Evolutionary conservation across 2,888 invertebrate genomes (phyloP).

Genomic region (Sinodicranocentrus sp.): DNA sequence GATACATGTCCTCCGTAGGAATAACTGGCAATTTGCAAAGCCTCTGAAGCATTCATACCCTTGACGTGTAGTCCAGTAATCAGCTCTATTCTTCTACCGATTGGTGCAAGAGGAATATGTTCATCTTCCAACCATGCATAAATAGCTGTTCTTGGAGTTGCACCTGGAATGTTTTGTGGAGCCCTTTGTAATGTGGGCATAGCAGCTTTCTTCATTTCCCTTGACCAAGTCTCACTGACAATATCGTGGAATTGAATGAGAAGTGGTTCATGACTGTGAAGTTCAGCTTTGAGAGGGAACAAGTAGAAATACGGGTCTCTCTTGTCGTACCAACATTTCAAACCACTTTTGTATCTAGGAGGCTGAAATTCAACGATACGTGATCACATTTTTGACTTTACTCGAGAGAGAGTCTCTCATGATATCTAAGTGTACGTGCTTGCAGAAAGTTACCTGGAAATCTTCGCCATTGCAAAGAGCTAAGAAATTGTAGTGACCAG

Average conservation of each 20-base stretch:
- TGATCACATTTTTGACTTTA: neutral
- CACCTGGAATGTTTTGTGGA: slow-evolving; percentile 69
- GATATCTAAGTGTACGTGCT: too few relatives aligned
- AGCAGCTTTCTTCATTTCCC: slow-evolving; percentile 69
- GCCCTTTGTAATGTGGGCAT: slow-evolving; percentile 75
- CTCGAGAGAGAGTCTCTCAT: too few relatives aligned
- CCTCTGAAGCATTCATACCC: slow-evolving; percentile 73
- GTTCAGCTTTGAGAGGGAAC: slow-evolving; percentile 68
- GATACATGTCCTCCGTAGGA: slow-evolving; percentile 76
- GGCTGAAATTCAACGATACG: slow-evolving; percentile 29
- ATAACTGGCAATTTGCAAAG: slow-evolving; percentile 73
- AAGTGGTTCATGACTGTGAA: slow-evolving; percentile 64
- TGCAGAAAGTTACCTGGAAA: slow-evolving; percentile 69
- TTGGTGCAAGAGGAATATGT: slow-evolving; percentile 69
- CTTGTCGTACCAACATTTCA: slow-evolving; percentile 70
- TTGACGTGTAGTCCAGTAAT: slow-evolving; percentile 67
- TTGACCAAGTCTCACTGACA: slow-evolving; percentile 66
- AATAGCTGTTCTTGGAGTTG: slow-evolving; percentile 75
- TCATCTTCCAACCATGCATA: slow-evolving; percentile 74
- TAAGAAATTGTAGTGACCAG: slow-evolving; percentile 74
- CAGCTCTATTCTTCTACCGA: slow-evolving; percentile 67
- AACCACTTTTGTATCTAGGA: slow-evolving; percentile 47
- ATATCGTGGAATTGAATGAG: slow-evolving; percentile 69
- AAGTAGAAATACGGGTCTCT: slow-evolving; percentile 69
- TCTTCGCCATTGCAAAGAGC: slow-evolving; percentile 75